These are phyloP conservation scores for Allophyes oxyacanthae DNA, from an alignment of 2,888 invertebrate genomes.

Conservation along the genomic window DNA sequence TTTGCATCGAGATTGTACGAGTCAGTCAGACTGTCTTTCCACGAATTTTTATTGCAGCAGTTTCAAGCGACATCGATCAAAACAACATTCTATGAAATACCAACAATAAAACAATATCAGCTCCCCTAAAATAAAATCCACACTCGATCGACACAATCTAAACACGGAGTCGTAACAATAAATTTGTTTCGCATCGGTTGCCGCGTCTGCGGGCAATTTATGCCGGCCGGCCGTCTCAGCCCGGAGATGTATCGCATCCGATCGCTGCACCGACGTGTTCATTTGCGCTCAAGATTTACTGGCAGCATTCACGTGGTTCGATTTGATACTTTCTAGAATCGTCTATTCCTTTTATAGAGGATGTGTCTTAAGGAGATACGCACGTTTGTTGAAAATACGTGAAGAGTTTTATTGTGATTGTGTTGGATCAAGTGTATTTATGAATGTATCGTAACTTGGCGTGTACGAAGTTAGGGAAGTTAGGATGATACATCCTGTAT, in stretches of 20 bases:
- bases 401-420: constrained; percentile 13
- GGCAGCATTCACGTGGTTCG: constrained; percentile 55
- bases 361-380: constrained; percentile 5
- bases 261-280: constrained; percentile 76
- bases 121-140: constrained; percentile 44
- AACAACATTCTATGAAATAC: neutral
- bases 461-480: too few relatives aligned
- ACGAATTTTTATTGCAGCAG: constrained; percentile 13
- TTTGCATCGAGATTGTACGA: too few relatives aligned
- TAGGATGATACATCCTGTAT: too few relatives aligned
- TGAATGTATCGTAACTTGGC: neutral
- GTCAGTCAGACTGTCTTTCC: constrained; percentile 9
- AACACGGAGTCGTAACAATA: constrained; percentile 60
- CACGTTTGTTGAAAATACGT: constrained; percentile 1
- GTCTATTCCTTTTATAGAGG: constrained; percentile 36
- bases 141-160: constrained; percentile 52
- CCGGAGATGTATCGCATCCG: constrained; percentile 80
- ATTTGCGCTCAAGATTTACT: constrained; percentile 76
- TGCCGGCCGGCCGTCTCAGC: constrained; percentile 66
- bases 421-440: neutral
- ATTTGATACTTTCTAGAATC: constrained; percentile 52
- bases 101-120: constrained; percentile 14
- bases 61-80: neutral
- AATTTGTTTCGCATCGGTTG: constrained; percentile 72
- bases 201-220: constrained; percentile 75